Evolutionary conservation across 1,140 invertebrate species (phyloP).

Genomic region (Zaprionus davidi): DNA sequence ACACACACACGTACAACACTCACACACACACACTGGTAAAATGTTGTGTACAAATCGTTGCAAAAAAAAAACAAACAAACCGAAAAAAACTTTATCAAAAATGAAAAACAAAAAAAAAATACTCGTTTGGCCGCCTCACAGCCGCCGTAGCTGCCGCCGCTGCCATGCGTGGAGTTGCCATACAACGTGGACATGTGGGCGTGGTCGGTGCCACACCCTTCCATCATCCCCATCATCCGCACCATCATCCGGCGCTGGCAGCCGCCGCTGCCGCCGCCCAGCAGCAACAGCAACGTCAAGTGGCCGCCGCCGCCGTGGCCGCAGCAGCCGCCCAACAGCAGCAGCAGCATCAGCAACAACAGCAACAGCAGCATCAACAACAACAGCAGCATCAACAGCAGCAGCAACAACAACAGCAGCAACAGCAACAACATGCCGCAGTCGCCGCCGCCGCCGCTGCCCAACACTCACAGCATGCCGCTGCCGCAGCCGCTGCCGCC

Average conservation of each 20-base stretch:
- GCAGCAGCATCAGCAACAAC: slow-evolving; percentile 85
- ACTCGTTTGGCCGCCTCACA: slow-evolving; percentile 61
- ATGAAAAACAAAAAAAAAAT: slow-evolving; percentile 37
- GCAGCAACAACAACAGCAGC: slow-evolving; percentile 88
- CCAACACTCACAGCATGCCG: slow-evolving; percentile 61
- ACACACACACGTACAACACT: slow-evolving; percentile 48
- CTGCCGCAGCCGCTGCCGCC: slow-evolving; percentile 62
- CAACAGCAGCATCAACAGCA: slow-evolving; percentile 54
- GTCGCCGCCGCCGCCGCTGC: slow-evolving; percentile 62
- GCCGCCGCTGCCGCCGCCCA: slow-evolving; percentile 86
- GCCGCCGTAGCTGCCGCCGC: slow-evolving; percentile 87
- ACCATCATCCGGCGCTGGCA: slow-evolving; percentile 87
- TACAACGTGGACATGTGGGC: slow-evolving; percentile 88
- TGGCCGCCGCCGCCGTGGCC: slow-evolving; percentile 86
- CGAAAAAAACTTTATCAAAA: slow-evolving; percentile 50
- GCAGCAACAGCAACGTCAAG: slow-evolving; percentile 87
- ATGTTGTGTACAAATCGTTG: slow-evolving; percentile 77
- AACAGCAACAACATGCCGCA: slow-evolving; percentile 58
- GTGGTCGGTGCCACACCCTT: slow-evolving; percentile 85
- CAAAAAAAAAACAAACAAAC: slow-evolving; percentile 39
- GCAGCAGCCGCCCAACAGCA: slow-evolving; percentile 88
- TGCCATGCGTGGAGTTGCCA: slow-evolving; percentile 88
- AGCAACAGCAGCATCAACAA: slow-evolving; percentile 58
- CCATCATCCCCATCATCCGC: slow-evolving; percentile 85
- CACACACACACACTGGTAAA: slow-evolving; percentile 63